Evolutionary conservation across 1,140 invertebrate species (phyloP).

Genomic region (Phthorimaea operculella): DNA sequence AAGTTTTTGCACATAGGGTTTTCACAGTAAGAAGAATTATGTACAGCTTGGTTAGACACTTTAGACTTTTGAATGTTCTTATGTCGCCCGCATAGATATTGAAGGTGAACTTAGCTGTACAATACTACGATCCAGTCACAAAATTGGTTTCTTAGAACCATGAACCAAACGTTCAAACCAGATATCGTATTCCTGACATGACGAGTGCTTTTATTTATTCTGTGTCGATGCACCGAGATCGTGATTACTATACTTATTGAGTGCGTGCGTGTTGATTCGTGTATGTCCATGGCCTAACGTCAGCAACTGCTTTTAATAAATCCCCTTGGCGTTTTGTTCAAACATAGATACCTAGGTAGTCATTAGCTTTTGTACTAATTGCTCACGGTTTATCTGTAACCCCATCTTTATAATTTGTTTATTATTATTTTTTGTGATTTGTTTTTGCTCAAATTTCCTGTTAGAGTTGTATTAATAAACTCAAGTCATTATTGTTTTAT

Average conservation of each 20-base stretch:
- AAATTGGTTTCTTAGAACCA: neutral
- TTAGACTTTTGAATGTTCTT: too few species aligned
- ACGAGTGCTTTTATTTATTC: neutral
- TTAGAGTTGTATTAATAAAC: neutral
- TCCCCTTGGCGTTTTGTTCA: neutral
- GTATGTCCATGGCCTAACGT: slow-evolving; percentile 1
- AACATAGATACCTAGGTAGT: slow-evolving; percentile 12
- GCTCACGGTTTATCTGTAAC: slow-evolving; percentile 16
- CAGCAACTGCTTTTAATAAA: neutral
- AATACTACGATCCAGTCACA: too few species aligned
- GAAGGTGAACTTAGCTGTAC: too few species aligned
- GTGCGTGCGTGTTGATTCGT: neutral
- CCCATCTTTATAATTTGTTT: neutral
- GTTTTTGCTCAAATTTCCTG: neutral
- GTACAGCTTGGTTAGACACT: too few species aligned
- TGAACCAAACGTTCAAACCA: neutral
- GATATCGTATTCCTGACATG: neutral
- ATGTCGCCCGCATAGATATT: too few species aligned
- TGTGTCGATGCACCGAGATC: neutral
- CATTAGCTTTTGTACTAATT: slow-evolving; percentile 6
- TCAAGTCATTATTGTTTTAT: neutral
- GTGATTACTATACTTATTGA: slow-evolving; percentile 1
- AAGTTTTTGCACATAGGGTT: too few species aligned
- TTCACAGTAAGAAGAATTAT: too few species aligned
- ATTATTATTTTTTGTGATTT: slow-evolving; percentile 11